Conservation (phyloP, 2,888 invertebrate species). For the Heliconius cydno region DNA sequence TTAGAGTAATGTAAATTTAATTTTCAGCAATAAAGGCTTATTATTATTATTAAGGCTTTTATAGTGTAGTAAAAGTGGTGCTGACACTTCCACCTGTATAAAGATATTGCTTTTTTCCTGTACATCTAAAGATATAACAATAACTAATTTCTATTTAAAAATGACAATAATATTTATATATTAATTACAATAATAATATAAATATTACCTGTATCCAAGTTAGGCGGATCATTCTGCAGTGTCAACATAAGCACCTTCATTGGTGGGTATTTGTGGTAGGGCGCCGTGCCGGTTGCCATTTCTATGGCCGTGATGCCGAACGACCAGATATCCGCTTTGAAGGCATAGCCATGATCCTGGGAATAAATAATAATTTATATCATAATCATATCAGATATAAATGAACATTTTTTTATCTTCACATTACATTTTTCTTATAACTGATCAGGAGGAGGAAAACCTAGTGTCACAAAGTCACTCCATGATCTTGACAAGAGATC, state of each 20-base stretch:
- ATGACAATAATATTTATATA: too few species aligned
- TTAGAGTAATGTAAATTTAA: too few species aligned
- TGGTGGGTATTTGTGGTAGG: constrained; percentile 99
- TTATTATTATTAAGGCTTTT: too few species aligned
- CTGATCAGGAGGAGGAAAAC: neutral
- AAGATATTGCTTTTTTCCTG: too few species aligned
- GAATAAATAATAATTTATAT: constrained; percentile 40
- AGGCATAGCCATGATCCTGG: constrained; percentile 97
- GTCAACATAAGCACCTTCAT: constrained; percentile 99
- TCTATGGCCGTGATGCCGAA: constrained; percentile 99
- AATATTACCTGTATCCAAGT: constrained; percentile 90
- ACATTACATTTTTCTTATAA: too few species aligned
- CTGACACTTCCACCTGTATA: too few species aligned
- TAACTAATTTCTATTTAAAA: too few species aligned
- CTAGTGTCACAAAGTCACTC: neutral
- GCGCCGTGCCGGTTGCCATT: constrained; percentile 98
- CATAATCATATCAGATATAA: neutral
- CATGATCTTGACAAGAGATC: neutral
- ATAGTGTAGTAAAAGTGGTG: too few species aligned
- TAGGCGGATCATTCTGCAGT: constrained; percentile 98
- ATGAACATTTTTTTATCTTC: neutral
- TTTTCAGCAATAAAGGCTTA: too few species aligned
- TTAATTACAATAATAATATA: neutral
- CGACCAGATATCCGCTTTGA: constrained; percentile 92
- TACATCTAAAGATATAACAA: too few species aligned